Evolutionary conservation across 2,888 invertebrate species (phyloP).

Genomic region (Portevinia maculata): DNA sequence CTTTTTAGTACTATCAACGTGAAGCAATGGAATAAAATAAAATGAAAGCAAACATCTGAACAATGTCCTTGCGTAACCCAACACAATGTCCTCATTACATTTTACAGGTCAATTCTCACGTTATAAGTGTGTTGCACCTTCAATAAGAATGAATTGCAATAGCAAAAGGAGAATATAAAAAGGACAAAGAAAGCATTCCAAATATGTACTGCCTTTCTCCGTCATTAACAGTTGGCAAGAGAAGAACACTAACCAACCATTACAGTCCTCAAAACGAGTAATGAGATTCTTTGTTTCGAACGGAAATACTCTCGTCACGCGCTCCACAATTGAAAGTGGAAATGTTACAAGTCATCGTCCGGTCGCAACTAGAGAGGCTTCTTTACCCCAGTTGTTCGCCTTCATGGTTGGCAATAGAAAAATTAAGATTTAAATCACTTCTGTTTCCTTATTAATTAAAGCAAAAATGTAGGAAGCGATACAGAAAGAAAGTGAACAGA

Average conservation of each 20-base stretch:
- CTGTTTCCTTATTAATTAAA: constrained; percentile 51
- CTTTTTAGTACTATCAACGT: background rate
- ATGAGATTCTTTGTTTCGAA: constrained; percentile 58
- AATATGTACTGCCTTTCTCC: constrained; percentile 1
- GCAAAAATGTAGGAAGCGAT: constrained; percentile 11
- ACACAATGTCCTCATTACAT: constrained; percentile 50
- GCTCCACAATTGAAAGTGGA: constrained; percentile 47
- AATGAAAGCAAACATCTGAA: constrained; percentile 17
- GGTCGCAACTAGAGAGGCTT: background rate
- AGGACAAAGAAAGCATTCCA: constrained; percentile 50
- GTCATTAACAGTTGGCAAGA: background rate
- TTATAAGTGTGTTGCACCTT: constrained; percentile 59
- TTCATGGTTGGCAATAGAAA: background rate
- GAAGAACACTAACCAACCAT: constrained; percentile 25
- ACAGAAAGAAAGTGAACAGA: constrained; percentile 7
- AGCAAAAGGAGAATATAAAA: constrained; percentile 5
- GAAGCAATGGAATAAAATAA: constrained; percentile 6
- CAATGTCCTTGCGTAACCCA: constrained; percentile 56
- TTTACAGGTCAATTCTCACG: constrained; percentile 62
- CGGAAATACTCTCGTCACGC: constrained; percentile 48
- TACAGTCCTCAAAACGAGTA: constrained; percentile 36
- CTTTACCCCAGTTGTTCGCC: constrained; percentile 34
- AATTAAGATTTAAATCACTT: constrained; percentile 46
- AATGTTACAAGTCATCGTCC: constrained; percentile 43
- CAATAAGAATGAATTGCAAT: constrained; percentile 38